These are phyloP conservation scores for Triplophysa dalaica DNA, from an alignment of 2,113 vertebrate species.

Conservation along the genomic window DNA sequence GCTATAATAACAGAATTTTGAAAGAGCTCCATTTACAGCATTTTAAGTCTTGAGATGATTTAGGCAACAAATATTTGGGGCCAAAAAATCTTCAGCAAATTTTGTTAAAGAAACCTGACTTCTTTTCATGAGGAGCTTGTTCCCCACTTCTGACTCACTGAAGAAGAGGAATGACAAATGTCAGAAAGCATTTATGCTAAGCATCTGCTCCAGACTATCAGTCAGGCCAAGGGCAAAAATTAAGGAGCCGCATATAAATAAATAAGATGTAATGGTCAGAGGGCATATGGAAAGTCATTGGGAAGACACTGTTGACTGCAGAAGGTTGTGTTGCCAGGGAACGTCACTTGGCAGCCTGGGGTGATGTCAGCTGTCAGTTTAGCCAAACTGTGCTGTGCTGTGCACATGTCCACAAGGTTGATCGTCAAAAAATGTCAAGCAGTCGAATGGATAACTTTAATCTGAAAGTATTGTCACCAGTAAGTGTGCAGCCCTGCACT, in stretches of 20 bases:
- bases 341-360: conserved; percentile 50
- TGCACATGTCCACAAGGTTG: conserved; percentile 52
- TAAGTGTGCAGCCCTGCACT: neutral
- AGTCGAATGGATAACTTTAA: conserved; percentile 47
- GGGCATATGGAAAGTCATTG: conserved; percentile 55
- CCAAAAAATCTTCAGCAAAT: neutral
- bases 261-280: conserved; percentile 45
- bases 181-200: conserved; percentile 47
- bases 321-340: conserved; percentile 32
- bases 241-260: conserved; percentile 46
- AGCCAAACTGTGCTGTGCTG: conserved; percentile 38
- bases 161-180: conserved; percentile 48
- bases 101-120: neutral
- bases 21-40: too few relatives aligned
- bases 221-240: conserved; percentile 43
- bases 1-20: too few relatives aligned
- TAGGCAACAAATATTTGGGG: neutral
- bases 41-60: neutral
- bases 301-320: conserved; percentile 49
- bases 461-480: conserved; percentile 39
- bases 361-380: conserved; percentile 61
- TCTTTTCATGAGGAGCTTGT: neutral
- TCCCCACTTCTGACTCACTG: conserved; percentile 24
- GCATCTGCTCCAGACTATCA: conserved; percentile 38
- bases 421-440: conserved; percentile 51